Evolutionary conservation across 2,113 vertebrate species (phyloP).

Genomic region (Trematocara macrostoma): DNA sequence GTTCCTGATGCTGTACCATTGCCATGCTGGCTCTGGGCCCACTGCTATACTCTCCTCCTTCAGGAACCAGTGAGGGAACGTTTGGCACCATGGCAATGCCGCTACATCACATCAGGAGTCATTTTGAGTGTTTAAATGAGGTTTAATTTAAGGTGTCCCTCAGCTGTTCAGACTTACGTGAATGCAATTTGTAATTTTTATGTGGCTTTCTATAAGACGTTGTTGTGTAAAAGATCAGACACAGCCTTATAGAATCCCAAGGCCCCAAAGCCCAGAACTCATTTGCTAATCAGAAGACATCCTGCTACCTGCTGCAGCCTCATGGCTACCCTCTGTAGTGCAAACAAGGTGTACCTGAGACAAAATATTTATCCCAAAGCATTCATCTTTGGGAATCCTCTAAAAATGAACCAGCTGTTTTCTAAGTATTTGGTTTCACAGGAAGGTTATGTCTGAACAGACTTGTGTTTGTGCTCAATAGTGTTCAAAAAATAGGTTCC

Average conservation of each 20-base stretch:
- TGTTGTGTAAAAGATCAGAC: not conserved
- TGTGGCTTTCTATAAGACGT: not conserved
- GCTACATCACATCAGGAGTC: not conserved
- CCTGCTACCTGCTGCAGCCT: not conserved
- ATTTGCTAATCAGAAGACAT: not conserved
- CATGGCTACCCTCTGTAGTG: not conserved
- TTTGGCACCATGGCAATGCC: slow-evolving; percentile 3
- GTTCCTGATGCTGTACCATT: slow-evolving; percentile 36
- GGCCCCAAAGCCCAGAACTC: not conserved
- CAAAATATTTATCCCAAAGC: not conserved
- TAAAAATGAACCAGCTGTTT: not conserved
- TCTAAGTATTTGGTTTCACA: not conserved
- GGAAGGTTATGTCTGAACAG: not conserved
- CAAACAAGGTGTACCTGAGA: not conserved
- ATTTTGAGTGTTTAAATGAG: not conserved
- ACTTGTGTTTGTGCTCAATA: not conserved
- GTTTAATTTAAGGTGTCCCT: not conserved
- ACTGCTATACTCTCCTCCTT: slow-evolving; percentile 21
- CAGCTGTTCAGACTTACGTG: not conserved
- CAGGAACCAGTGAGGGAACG: not conserved
- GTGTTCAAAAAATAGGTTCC: not conserved
- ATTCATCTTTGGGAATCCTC: not conserved
- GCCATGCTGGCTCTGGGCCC: slow-evolving; percentile 41
- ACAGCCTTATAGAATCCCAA: not conserved
- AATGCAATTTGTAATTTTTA: not conserved